Evolutionary conservation across 2,888 invertebrate genomes (phyloP).

Genomic region (Prosapia bicincta): DNA sequence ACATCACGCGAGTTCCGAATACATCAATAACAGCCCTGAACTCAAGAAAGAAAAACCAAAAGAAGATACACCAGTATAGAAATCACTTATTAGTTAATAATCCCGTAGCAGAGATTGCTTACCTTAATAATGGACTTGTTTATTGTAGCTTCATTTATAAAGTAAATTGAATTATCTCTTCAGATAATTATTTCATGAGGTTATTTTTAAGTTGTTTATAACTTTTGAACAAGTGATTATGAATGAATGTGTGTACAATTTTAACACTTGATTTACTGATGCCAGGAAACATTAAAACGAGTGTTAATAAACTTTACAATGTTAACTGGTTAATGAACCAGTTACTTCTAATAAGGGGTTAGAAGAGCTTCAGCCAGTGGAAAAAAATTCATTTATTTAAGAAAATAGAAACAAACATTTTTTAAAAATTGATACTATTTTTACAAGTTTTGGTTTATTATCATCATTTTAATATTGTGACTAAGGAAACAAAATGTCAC

Average conservation of each 20-base stretch:
- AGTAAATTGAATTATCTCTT: background rate
- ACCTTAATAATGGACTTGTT: slow-evolving; percentile 2
- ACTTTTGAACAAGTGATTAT: background rate
- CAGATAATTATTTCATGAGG: background rate
- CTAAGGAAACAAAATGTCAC: too few species aligned
- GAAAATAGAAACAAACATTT: too few species aligned
- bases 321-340: too few species aligned
- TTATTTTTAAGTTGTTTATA: background rate
- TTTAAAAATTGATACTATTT: too few species aligned
- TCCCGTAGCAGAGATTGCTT: background rate
- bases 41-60: slow-evolving; percentile 56
- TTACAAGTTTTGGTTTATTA: too few species aligned
- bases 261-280: too few species aligned
- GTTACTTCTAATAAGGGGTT: too few species aligned
- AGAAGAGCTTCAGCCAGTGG: too few species aligned
- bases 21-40: slow-evolving; percentile 56
- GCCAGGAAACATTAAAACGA: too few species aligned
- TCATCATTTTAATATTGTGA: too few species aligned
- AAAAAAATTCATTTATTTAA: too few species aligned
- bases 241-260: background rate
- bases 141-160: background rate
- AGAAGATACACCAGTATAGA: slow-evolving; percentile 57
- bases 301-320: too few species aligned
- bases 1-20: slow-evolving; percentile 55
- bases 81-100: background rate